phyloP scores from a whole-genome alignment of 2,888 invertebrate genomes.

The Eucera pruinosa region DNA sequence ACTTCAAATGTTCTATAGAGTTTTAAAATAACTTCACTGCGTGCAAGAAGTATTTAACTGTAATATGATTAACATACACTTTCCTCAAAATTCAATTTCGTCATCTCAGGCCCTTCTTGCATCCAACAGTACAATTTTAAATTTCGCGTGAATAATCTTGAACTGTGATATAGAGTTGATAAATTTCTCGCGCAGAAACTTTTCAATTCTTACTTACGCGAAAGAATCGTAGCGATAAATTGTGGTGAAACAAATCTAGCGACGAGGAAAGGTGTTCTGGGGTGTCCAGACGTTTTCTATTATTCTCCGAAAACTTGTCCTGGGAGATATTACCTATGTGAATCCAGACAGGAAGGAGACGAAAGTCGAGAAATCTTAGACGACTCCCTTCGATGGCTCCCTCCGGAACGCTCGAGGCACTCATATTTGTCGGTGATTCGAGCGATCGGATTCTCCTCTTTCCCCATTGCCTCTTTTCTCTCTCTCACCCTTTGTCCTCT shows the following conservation, averaged over 20 bases:
- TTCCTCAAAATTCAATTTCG: no score
- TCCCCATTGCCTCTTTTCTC: background rate
- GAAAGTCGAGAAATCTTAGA: constrained; percentile 56
- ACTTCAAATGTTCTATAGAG: no score
- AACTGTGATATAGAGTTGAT: no score
- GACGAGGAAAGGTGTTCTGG: no score
- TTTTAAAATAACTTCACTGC: no score
- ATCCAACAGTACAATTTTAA: no score
- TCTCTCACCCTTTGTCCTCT: background rate
- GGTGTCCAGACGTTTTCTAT: constrained; percentile 36
- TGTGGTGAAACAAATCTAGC: background rate
- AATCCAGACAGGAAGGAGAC: constrained; percentile 32
- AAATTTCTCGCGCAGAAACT: background rate
- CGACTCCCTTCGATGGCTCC: constrained; percentile 69
- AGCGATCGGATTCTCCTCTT: constrained; percentile 63
- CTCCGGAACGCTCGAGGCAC: constrained; percentile 57
- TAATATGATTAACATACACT: no score
- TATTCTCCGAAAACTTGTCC: constrained; percentile 43
- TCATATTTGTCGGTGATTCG: constrained; percentile 72
- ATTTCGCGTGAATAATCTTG: no score
- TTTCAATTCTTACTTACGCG: background rate
- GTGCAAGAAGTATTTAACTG: no score
- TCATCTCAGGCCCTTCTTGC: no score
- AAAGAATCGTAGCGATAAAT: constrained; percentile 13
- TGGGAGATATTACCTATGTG: constrained; percentile 35